phyloP scores from a whole-genome alignment of 2,888 invertebrate genomes.

The Lepidochrysops patricia region DNA sequence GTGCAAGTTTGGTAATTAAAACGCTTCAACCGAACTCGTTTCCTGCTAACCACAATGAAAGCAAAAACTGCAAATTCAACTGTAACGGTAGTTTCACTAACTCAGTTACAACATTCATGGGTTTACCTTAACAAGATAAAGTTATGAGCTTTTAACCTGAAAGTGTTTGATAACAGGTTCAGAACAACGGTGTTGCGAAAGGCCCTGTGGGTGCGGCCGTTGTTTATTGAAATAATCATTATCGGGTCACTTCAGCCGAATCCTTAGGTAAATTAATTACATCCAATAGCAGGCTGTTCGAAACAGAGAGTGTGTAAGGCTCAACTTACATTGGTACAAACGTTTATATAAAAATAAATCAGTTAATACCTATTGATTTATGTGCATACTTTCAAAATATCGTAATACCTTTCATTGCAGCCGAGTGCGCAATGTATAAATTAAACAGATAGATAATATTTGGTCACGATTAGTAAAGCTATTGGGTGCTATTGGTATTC shows the following conservation, averaged over 20 bases:
- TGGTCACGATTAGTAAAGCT: background rate
- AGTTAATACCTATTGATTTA: background rate
- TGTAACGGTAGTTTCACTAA: slow-evolving; percentile 12
- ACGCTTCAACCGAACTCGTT: slow-evolving; percentile 28
- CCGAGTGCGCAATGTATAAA: background rate
- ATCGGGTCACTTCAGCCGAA: background rate
- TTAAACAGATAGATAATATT: background rate
- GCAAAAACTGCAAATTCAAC: slow-evolving; percentile 20
- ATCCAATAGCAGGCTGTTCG: too few species aligned
- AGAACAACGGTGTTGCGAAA: slow-evolving; percentile 21
- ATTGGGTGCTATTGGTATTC: background rate
- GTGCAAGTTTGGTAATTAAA: slow-evolving; percentile 46
- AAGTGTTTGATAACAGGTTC: slow-evolving; percentile 22
- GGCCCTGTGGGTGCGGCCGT: slow-evolving; percentile 15
- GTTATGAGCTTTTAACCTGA: slow-evolving; percentile 24
- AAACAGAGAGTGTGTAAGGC: too few species aligned
- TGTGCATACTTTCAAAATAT: background rate
- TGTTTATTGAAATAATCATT: slow-evolving; percentile 14
- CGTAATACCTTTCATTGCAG: background rate
- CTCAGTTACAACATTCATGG: slow-evolving; percentile 13
- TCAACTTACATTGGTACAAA: too few species aligned
- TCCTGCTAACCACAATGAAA: slow-evolving; percentile 20
- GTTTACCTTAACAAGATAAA: slow-evolving; percentile 16
- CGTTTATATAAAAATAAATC: too few species aligned
- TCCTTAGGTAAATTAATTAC: background rate